phyloP scores from a whole-genome alignment of 92 coral and sea anemone genomes.

The Muricea muricata region DNA sequence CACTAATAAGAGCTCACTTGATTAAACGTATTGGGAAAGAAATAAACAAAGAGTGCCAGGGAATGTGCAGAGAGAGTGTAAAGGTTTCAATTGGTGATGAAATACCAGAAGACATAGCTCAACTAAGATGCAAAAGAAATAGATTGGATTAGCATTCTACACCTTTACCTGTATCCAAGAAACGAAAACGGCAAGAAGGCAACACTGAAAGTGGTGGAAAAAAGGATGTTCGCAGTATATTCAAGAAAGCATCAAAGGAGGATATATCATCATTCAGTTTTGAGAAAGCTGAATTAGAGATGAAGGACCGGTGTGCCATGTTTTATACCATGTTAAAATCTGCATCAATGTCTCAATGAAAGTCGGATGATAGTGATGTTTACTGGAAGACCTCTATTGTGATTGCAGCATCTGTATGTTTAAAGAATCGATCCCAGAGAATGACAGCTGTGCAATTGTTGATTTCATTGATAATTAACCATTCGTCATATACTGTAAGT shows the following conservation, averaged over 20 bases:
- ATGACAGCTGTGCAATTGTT: neutral
- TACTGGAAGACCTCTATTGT: neutral
- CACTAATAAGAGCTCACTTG: neutral
- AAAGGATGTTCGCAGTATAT: slow-evolving; percentile 27
- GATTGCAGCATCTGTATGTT: slow-evolving; percentile 7
- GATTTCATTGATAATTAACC: slow-evolving; percentile 19
- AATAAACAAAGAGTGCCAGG: slow-evolving; percentile 21
- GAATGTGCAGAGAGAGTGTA: slow-evolving; percentile 8
- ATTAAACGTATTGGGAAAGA: neutral
- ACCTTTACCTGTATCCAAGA: neutral
- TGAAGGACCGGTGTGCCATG: slow-evolving; percentile 25
- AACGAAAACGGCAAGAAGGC: too few relatives aligned
- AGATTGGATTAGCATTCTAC: neutral
- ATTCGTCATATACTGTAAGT: slow-evolving; percentile 24
- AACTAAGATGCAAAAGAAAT: neutral
- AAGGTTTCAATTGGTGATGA: neutral
- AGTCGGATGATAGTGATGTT: neutral
- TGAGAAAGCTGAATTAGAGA: slow-evolving; percentile 9
- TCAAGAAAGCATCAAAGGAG: slow-evolving; percentile 13
- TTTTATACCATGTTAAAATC: neutral
- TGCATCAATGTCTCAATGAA: neutral
- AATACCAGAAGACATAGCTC: neutral
- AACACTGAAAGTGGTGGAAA: too few relatives aligned
- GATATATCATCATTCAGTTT: slow-evolving; percentile 20
- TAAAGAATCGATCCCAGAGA: slow-evolving; percentile 21